These are phyloP conservation scores for Gavialis gangeticus DNA, from an alignment of 2,113 vertebrate genomes.

Conservation along the genomic window DNA sequence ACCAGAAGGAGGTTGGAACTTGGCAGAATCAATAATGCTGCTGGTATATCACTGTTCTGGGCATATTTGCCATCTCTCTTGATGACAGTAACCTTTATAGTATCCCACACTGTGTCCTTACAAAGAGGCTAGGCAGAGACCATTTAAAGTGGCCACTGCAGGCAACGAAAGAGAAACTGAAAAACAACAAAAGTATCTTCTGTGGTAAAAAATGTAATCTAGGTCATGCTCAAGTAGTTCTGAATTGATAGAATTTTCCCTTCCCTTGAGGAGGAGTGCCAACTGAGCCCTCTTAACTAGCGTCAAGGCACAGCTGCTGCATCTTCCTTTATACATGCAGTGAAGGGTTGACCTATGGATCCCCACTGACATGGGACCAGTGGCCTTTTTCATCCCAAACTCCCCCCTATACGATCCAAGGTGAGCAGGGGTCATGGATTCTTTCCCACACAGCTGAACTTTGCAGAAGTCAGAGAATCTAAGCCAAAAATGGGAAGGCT, in stretches of 20 bases:
- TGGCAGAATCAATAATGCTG: background rate
- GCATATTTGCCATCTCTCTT: background rate
- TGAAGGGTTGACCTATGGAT: background rate
- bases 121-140: background rate
- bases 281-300: background rate
- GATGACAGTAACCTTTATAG: background rate
- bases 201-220: background rate
- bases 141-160: background rate
- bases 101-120: background rate
- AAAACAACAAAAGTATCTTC: background rate
- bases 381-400: background rate
- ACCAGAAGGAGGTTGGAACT: background rate
- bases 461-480: constrained; percentile 17
- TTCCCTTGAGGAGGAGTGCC: background rate
- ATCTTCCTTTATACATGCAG: background rate
- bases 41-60: background rate
- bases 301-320: background rate
- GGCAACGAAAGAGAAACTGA: background rate
- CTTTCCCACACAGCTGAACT: background rate
- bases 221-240: background rate
- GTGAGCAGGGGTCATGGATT: background rate
- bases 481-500: background rate
- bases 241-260: background rate
- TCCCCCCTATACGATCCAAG: background rate
- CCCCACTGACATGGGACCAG: background rate